Conservation (phyloP, 1,140 invertebrate genomes). For the Plectus sambesii region DNA sequence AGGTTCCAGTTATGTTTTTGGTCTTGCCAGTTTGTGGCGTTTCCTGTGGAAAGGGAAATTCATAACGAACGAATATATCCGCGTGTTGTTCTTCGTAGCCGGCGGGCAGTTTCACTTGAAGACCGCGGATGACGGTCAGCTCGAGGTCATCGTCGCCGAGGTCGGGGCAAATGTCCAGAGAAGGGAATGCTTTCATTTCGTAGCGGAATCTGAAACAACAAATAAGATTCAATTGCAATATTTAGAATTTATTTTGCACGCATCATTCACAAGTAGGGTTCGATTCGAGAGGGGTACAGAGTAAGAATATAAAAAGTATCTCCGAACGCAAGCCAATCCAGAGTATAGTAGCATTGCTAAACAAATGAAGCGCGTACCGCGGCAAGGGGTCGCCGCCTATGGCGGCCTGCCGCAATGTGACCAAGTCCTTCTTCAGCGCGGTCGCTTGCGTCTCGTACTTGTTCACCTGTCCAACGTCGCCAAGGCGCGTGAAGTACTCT, state of each 20-base stretch:
- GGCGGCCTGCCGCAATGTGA: conserved; percentile 64
- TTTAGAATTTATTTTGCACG: no score
- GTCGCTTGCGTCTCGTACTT: conserved; percentile 72
- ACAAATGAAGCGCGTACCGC: conserved; percentile 50
- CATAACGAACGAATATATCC: conserved; percentile 83
- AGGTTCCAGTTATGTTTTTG: conserved; percentile 64
- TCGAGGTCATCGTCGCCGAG: conserved; percentile 79
- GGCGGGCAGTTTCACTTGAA: conserved; percentile 28
- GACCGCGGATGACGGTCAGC: conserved; percentile 58
- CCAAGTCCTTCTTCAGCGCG: conserved; percentile 72
- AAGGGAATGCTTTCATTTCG: conserved; percentile 71
- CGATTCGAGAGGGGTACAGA: no score
- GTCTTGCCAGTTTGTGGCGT: conserved; percentile 65
- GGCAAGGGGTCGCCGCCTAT: conserved; percentile 56
- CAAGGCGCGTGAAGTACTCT: conserved; percentile 77
- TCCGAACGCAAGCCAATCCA: no score
- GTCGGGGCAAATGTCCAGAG: conserved; percentile 81
- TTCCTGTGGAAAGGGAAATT: conserved; percentile 81
- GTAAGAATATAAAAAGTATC: no score
- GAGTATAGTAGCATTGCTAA: no score
- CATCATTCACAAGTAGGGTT: no score
- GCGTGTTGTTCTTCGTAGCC: conserved; percentile 71
- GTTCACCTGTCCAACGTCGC: conserved; percentile 65
- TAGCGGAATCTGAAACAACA: conserved; percentile 60
- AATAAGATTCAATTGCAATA: neutral